These are phyloP conservation scores for Mirza zaza DNA, from an alignment of 2,113 vertebrate genomes.

Conservation along the genomic window DNA sequence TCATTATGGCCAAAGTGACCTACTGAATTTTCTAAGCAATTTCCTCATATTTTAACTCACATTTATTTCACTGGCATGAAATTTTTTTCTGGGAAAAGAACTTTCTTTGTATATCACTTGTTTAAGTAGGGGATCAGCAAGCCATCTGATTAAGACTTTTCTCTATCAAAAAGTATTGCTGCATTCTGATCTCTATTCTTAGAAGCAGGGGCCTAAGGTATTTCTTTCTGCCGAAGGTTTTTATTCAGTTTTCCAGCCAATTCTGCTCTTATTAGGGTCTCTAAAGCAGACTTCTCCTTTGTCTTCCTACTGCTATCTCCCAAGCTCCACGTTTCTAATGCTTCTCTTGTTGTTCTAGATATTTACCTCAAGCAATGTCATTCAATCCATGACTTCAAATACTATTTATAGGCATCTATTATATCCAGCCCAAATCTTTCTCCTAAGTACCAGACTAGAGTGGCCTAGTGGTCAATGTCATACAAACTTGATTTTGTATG, in stretches of 20 bases:
- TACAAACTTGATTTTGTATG: slow-evolving; percentile 21
- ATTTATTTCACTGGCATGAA: neutral
- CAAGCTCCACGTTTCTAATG: neutral
- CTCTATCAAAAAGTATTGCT: neutral
- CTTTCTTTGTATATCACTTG: neutral
- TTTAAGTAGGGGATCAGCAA: neutral
- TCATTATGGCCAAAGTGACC: neutral
- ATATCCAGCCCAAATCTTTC: slow-evolving; percentile 19
- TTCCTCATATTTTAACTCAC: neutral
- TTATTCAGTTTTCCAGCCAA: neutral
- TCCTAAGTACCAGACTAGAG: neutral
- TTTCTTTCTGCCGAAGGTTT: neutral
- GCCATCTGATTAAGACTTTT: neutral
- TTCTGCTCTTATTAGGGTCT: neutral
- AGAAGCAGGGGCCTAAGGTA: neutral
- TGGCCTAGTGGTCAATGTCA: neutral
- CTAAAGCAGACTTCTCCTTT: neutral
- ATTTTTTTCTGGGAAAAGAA: neutral
- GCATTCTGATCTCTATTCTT: neutral
- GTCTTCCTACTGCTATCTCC: neutral
- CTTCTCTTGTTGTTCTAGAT: neutral
- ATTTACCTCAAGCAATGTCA: slow-evolving; percentile 9
- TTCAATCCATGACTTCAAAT: neutral
- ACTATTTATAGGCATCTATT: neutral
- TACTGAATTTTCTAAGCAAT: neutral